phyloP scores from a whole-genome alignment of 2,797 vertebrate species.

The Eptatretus atami region DNA sequence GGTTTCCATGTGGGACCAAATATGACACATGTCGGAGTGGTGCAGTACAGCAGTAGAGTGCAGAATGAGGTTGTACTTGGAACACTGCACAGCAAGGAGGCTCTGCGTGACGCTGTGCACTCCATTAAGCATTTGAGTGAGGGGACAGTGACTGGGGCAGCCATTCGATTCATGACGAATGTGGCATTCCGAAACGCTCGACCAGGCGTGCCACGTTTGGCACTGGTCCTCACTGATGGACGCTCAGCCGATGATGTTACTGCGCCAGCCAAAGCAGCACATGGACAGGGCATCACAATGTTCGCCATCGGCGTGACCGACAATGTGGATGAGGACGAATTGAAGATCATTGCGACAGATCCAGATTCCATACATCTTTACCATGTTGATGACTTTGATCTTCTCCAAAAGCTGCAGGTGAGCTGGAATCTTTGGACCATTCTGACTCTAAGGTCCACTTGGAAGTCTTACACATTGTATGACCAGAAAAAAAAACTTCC shows the following conservation, averaged over 20 bases:
- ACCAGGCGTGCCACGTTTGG: constrained; percentile 2
- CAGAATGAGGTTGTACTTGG: not conserved
- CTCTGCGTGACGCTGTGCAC: not conserved
- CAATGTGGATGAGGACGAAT: constrained; percentile 1
- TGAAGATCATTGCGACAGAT: not conserved
- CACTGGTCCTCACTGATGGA: constrained; percentile 2
- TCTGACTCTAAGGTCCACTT: too few species aligned
- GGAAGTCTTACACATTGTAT: too few species aligned
- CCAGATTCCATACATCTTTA: not conserved
- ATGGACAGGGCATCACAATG: constrained; percentile 1
- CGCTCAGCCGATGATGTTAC: not conserved
- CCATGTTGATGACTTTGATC: constrained; percentile 1
- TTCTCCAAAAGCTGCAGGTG: constrained; percentile 2
- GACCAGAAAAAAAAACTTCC: too few species aligned
- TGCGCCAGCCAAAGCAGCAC: not conserved
- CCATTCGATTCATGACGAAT: not conserved
- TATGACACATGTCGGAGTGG: not conserved
- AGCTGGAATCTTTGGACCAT: too few species aligned
- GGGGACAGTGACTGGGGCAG: constrained; percentile 3
- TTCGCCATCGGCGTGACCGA: constrained; percentile 4
- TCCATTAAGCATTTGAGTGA: not conserved
- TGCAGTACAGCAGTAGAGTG: constrained; percentile 2
- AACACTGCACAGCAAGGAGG: constrained; percentile 3
- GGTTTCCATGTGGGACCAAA: not conserved
- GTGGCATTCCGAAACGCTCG: not conserved